phyloP scores from a whole-genome alignment of 2,888 invertebrate species.

The Argynnis bischoffii region DNA sequence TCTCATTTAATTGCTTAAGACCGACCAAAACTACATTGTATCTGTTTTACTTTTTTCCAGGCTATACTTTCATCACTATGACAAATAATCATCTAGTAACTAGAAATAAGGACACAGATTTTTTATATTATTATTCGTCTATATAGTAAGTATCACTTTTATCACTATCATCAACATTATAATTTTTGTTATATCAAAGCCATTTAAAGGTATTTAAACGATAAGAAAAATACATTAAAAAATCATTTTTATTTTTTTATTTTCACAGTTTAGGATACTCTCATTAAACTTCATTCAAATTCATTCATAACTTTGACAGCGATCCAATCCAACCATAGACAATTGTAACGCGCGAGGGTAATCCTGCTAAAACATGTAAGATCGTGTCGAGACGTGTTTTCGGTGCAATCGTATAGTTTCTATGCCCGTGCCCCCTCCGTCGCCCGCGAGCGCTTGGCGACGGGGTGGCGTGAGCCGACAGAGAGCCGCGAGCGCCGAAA shows the following conservation, averaged over 20 bases:
- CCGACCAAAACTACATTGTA: neutral
- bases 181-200: neutral
- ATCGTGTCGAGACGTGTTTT: too few relatives aligned
- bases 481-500: too few relatives aligned
- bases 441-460: too few relatives aligned
- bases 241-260: neutral
- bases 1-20: neutral
- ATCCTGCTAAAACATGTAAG: too few relatives aligned
- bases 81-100: constrained; percentile 30
- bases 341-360: too few relatives aligned
- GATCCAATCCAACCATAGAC: constrained; percentile 63
- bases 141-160: constrained; percentile 6
- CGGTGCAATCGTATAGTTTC: too few relatives aligned
- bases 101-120: neutral
- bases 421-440: too few relatives aligned
- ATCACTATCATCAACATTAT: neutral
- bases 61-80: constrained; percentile 46
- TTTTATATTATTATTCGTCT: constrained; percentile 7
- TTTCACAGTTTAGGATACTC: constrained; percentile 1
- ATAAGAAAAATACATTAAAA: too few relatives aligned
- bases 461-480: too few relatives aligned
- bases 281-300: constrained; percentile 14
- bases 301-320: constrained; percentile 46
- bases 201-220: too few relatives aligned
- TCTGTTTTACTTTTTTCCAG: constrained; percentile 50